A percentile compares a stretch with the other conserved stretches of the same genome.
These are phyloP conservation scores for Halesus radiatus DNA, from an alignment of 1,140 invertebrate genomes.

Conservation along the genomic window DNA sequence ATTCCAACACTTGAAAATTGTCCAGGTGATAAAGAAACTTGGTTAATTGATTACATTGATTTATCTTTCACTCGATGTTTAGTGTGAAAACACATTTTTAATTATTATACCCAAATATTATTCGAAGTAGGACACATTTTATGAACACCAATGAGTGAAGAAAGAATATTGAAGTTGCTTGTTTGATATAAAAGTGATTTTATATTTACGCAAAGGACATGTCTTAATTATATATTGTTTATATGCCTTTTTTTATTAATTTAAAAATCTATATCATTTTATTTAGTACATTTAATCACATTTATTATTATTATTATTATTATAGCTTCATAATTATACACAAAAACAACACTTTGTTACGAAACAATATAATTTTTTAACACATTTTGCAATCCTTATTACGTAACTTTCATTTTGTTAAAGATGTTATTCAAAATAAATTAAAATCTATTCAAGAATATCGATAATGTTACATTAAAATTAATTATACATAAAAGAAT, in stretches of 20 bases:
- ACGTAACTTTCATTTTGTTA: not conserved
- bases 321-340: not conserved
- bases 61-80: conserved; percentile 25
- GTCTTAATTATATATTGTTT: conserved; percentile 11
- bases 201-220: conserved; percentile 19
- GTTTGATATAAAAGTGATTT: not conserved
- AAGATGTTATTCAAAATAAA: conserved; percentile 3
- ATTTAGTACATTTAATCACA: conserved; percentile 20
- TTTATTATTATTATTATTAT: not conserved
- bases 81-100: conserved; percentile 19
- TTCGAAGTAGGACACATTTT: conserved; percentile 35
- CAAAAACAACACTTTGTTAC: not conserved
- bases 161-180: conserved; percentile 14
- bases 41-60: conserved; percentile 10
- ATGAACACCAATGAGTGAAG: conserved; percentile 35
- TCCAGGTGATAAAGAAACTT: too few relatives aligned
- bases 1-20: too few relatives aligned
- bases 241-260: conserved; percentile 8
- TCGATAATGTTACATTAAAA: conserved; percentile 18
- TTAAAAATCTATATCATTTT: not conserved
- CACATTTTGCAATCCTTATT: not conserved
- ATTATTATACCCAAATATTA: conserved; percentile 5
- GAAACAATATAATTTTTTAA: too few relatives aligned
- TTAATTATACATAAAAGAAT: conserved; percentile 27
- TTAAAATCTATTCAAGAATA: conserved; percentile 21